Evolutionary conservation across 1,140 invertebrate genomes (phyloP).

Genomic region (Vanessa atalanta): DNA sequence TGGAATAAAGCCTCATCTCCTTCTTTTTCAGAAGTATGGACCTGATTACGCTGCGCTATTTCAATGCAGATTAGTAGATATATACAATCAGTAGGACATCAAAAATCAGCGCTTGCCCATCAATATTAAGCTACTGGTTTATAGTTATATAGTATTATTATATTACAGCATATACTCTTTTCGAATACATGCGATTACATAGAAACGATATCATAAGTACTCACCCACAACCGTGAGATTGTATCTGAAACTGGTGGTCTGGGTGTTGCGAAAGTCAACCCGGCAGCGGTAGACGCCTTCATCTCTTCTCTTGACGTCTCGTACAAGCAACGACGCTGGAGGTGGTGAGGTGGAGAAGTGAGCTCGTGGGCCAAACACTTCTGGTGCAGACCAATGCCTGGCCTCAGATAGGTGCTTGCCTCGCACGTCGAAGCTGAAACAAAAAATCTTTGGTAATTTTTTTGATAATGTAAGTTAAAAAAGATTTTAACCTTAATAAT

Average conservation of each 20-base stretch:
- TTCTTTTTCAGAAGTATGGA: too few relatives aligned
- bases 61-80: background rate
- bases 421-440: constrained; percentile 89
- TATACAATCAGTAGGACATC: too few relatives aligned
- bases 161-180: too few relatives aligned
- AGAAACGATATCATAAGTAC: constrained; percentile 48
- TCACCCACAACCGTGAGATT: constrained; percentile 94
- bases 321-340: constrained; percentile 86
- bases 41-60: too few relatives aligned
- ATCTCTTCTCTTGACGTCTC: constrained; percentile 90
- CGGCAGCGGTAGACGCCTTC: constrained; percentile 93
- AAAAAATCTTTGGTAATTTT: constrained; percentile 20
- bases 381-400: constrained; percentile 88
- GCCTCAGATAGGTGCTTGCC: constrained; percentile 86
- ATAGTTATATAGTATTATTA: too few relatives aligned
- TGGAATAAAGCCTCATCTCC: too few relatives aligned
- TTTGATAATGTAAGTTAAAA: too few relatives aligned
- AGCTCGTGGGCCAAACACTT: constrained; percentile 89
- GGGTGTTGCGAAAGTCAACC: constrained; percentile 93
- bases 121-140: too few relatives aligned
- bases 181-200: background rate
- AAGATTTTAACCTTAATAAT: too few relatives aligned
- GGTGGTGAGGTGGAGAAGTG: constrained; percentile 87
- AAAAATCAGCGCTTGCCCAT: too few relatives aligned
- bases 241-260: constrained; percentile 92